Evolutionary conservation across 2,797 vertebrate species (phyloP).

Genomic region (Mycteria americana): DNA sequence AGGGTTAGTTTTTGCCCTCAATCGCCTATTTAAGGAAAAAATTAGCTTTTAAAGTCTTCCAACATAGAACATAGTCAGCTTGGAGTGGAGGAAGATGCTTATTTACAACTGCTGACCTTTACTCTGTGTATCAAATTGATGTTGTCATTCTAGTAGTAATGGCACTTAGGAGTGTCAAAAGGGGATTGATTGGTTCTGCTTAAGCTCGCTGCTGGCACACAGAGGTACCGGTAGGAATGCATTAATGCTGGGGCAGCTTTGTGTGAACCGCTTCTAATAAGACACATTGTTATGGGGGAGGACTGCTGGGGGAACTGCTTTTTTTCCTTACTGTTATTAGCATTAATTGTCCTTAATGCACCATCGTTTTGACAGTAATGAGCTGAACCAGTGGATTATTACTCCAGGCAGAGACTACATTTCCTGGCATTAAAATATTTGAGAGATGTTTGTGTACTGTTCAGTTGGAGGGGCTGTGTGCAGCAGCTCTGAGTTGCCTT

Average conservation of each 20-base stretch:
- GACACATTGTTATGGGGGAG: slow-evolving; percentile 54
- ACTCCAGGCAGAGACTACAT: slow-evolving; percentile 58
- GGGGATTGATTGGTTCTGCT: slow-evolving; percentile 47
- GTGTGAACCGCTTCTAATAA: slow-evolving; percentile 41
- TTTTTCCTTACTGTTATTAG: slow-evolving; percentile 68
- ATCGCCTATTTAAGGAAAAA: neutral
- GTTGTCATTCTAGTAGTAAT: slow-evolving; percentile 65
- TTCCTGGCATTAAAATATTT: slow-evolving; percentile 72
- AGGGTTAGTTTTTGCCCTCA: neutral
- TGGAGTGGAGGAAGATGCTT: neutral
- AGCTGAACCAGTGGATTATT: slow-evolving; percentile 69
- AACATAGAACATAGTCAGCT: neutral
- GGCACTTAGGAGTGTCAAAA: slow-evolving; percentile 41
- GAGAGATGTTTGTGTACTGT: slow-evolving; percentile 46
- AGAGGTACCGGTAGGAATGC: slow-evolving; percentile 28
- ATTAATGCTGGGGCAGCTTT: slow-evolving; percentile 27
- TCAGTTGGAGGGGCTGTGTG: slow-evolving; percentile 13
- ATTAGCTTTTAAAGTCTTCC: slow-evolving; percentile 17
- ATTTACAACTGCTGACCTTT: slow-evolving; percentile 36
- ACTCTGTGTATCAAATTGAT: neutral
- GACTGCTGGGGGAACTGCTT: slow-evolving; percentile 52
- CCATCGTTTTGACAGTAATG: slow-evolving; percentile 72
- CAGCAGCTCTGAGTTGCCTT: neutral
- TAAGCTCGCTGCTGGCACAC: slow-evolving; percentile 34
- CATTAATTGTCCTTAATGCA: slow-evolving; percentile 78